These are phyloP conservation scores for Sebastes baramenuke DNA, from an alignment of 2,797 vertebrate genomes.

Conservation along the genomic window DNA sequence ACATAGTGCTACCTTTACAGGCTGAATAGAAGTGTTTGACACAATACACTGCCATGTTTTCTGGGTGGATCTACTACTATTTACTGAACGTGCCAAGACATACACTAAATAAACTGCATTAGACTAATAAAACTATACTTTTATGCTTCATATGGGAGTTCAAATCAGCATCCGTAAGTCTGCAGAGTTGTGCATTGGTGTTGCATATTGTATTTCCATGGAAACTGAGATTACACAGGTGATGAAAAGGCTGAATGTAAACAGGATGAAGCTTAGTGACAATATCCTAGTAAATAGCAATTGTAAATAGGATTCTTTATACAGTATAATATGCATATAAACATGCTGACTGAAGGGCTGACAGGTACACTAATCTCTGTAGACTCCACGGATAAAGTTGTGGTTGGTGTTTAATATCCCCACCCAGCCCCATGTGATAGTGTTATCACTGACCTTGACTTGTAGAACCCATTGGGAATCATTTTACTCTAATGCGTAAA, in stretches of 20 bases:
- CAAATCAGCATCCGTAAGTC: background rate
- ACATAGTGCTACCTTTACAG: background rate
- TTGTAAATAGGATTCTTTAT: slow-evolving; percentile 4
- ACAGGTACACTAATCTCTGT: slow-evolving; percentile 18
- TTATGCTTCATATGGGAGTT: background rate
- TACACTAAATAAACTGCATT: background rate
- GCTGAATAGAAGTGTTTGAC: background rate
- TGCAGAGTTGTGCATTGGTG: background rate
- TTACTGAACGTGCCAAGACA: background rate
- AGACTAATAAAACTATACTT: background rate
- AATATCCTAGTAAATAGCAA: slow-evolving; percentile 7
- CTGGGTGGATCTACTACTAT: background rate
- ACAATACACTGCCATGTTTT: background rate
- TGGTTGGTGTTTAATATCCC: slow-evolving; percentile 10
- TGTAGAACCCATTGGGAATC: slow-evolving; percentile 41
- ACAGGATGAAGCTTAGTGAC: background rate
- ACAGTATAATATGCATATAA: background rate
- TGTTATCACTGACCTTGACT: slow-evolving; percentile 65
- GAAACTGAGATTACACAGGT: slow-evolving; percentile 1
- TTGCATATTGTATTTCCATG: background rate
- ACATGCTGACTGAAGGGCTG: slow-evolving; percentile 7
- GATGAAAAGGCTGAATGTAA: background rate
- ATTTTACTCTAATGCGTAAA: slow-evolving; percentile 57
- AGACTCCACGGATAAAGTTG: slow-evolving; percentile 16
- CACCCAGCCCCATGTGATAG: slow-evolving; percentile 7